These are phyloP conservation scores for Podarcis raffonei DNA, from an alignment of 2,113 vertebrate genomes.

Conservation along the genomic window DNA sequence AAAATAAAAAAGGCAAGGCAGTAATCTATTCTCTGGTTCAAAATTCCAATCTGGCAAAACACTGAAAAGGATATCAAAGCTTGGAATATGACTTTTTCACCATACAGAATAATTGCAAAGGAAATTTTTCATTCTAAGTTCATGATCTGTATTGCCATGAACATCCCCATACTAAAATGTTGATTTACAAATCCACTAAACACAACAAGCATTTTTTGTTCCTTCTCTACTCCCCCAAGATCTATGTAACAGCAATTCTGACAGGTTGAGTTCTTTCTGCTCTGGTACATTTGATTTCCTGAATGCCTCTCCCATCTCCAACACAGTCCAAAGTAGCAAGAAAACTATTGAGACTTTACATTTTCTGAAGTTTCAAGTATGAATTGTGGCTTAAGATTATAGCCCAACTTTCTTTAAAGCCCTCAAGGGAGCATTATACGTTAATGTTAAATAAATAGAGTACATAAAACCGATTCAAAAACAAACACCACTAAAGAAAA, in stretches of 20 bases:
- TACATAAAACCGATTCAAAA: background rate
- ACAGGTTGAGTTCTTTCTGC: conserved; percentile 41
- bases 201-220: conserved; percentile 28
- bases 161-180: conserved; percentile 34
- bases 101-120: background rate
- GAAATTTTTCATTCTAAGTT: conserved; percentile 25
- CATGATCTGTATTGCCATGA: conserved; percentile 24
- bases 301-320: conserved; percentile 48
- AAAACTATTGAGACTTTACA: conserved; percentile 41
- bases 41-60: conserved; percentile 6
- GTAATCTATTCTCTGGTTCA: background rate
- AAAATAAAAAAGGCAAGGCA: background rate
- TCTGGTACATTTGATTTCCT: conserved; percentile 52
- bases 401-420: background rate
- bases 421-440: background rate
- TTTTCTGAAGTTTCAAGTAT: conserved; percentile 34
- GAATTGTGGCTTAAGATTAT: background rate
- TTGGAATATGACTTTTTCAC: background rate
- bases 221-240: conserved; percentile 28
- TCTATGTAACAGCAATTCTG: conserved; percentile 39
- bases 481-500: background rate
- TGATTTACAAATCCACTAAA: conserved; percentile 4
- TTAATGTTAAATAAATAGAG: background rate
- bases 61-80: conserved; percentile 29
- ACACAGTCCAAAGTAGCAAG: conserved; percentile 44